These are phyloP conservation scores for Anoura caudifer DNA, from an alignment of 2,113 vertebrate species.

Conservation along the genomic window DNA sequence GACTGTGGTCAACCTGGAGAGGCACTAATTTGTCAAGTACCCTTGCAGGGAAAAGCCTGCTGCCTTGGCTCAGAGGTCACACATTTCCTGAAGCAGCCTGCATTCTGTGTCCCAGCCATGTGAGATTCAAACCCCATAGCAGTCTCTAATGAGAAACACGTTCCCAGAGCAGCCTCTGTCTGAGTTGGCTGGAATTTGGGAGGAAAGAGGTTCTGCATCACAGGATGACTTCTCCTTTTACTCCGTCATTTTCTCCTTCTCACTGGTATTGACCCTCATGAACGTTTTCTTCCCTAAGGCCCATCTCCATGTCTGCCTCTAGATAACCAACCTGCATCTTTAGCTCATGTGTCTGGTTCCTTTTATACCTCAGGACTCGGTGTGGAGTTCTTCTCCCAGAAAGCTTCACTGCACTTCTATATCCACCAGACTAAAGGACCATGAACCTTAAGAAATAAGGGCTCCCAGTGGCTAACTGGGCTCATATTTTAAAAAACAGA, in stretches of 20 bases:
- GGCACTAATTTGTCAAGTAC: too few relatives aligned
- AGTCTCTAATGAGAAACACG: background rate
- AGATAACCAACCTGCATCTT: too few relatives aligned
- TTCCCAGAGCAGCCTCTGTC: background rate
- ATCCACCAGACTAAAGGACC: background rate
- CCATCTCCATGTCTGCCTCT: background rate
- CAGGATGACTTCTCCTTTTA: background rate
- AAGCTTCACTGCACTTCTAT: background rate
- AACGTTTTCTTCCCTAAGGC: background rate
- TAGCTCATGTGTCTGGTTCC: rapidly evolving
- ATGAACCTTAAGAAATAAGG: background rate
- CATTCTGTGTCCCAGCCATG: too few relatives aligned
- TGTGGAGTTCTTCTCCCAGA: background rate
- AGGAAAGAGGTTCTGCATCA: background rate
- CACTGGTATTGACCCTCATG: background rate
- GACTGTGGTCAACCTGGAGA: background rate
- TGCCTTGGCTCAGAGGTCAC: background rate
- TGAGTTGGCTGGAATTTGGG: background rate
- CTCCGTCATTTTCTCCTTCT: background rate
- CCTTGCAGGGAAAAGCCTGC: background rate
- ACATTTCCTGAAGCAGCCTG: background rate
- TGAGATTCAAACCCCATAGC: background rate
- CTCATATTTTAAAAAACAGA: background rate
- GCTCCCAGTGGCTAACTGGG: background rate
- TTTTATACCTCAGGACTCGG: background rate